These are phyloP conservation scores for Laspeyria flexula DNA, from an alignment of 2,888 invertebrate species.

Conservation along the genomic window DNA sequence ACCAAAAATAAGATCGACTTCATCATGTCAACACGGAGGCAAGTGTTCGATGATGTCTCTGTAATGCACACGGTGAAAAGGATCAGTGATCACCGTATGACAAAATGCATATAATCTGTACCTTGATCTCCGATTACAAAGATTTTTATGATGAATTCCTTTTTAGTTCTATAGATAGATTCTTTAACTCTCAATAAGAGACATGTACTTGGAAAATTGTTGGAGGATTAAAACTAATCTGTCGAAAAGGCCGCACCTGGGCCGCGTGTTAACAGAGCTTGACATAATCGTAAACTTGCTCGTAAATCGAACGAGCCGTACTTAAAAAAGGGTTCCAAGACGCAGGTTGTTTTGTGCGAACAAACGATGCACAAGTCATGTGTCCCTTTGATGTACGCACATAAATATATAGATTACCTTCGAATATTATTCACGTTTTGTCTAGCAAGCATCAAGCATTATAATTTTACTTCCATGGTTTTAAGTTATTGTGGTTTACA, in stretches of 20 bases:
- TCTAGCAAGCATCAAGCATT: neutral
- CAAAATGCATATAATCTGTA: no score
- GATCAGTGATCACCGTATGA: no score
- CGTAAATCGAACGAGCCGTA: slow-evolving; percentile 62
- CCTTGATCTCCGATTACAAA: no score
- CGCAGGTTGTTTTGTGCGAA: slow-evolving; percentile 33
- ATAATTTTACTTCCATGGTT: no score
- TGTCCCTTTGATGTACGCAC: neutral
- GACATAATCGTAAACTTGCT: slow-evolving; percentile 62
- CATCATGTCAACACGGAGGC: no score
- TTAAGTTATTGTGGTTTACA: no score
- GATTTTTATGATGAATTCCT: no score
- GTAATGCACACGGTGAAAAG: no score
- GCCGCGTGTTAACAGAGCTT: slow-evolving; percentile 53
- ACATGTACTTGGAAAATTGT: slow-evolving; percentile 15
- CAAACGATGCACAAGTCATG: neutral
- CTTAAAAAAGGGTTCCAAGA: slow-evolving; percentile 53
- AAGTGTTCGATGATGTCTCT: no score
- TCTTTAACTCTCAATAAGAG: neutral
- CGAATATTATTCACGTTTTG: neutral
- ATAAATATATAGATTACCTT: neutral
- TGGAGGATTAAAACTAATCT: slow-evolving; percentile 42
- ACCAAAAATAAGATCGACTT: no score
- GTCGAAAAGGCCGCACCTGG: slow-evolving; percentile 57
- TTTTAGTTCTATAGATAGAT: no score